phyloP scores from a whole-genome alignment of 2,888 invertebrate species.

The Belgica antarctica region DNA sequence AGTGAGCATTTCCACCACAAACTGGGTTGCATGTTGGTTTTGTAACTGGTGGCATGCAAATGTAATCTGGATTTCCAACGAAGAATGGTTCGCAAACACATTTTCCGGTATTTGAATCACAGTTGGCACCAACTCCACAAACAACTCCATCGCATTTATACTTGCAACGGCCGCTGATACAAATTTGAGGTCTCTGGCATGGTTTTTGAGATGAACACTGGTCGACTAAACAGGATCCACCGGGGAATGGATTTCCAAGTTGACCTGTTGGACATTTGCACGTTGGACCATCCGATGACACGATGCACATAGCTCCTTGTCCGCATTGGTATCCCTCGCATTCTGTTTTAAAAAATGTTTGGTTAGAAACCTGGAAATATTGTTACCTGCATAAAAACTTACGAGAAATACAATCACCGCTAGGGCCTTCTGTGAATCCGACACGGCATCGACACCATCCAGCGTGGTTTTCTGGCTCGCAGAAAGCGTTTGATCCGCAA shows the following conservation, averaged over 20 bases:
- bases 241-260: constrained; percentile 88
- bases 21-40: constrained; percentile 75
- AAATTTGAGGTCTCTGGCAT: constrained; percentile 75
- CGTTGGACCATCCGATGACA: constrained; percentile 78
- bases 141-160: constrained; percentile 82
- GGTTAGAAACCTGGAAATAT: background rate
- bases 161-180: constrained; percentile 84
- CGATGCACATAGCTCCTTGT: constrained; percentile 79
- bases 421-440: constrained; percentile 74
- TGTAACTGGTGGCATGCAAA: constrained; percentile 84
- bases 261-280: constrained; percentile 85
- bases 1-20: constrained; percentile 82
- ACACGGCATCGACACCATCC: constrained; percentile 85
- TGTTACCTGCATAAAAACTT: constrained; percentile 51
- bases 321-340: constrained; percentile 60
- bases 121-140: constrained; percentile 85
- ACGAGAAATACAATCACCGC: constrained; percentile 82
- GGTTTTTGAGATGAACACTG: constrained; percentile 74
- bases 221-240: constrained; percentile 79
- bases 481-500: constrained; percentile 81
- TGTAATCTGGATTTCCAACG: constrained; percentile 81
- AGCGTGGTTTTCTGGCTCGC: constrained; percentile 83
- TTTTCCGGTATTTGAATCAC: constrained; percentile 74
- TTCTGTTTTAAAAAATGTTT: constrained; percentile 31
- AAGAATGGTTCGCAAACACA: constrained; percentile 86